phyloP scores from a whole-genome alignment of 2,797 vertebrate genomes.

The Halcyon leucocephala region DNA sequence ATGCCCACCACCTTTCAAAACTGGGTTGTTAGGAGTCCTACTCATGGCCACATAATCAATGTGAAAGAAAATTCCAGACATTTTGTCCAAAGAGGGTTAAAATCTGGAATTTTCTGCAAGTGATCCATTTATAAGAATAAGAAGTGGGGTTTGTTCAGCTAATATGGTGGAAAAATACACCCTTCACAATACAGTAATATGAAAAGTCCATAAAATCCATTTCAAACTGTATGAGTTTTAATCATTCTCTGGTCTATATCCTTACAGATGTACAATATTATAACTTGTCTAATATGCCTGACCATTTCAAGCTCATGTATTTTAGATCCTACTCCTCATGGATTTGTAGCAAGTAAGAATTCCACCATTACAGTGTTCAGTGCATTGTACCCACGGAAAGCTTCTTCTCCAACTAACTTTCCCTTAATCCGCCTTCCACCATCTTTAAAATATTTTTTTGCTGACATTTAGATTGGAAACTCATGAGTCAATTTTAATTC shows the following conservation, averaged over 20 bases:
- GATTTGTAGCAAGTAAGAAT: not conserved
- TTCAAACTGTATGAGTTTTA: not conserved
- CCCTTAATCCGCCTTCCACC: slow-evolving; percentile 31
- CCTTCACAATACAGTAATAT: not conserved
- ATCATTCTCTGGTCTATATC: not conserved
- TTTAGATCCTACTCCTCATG: not conserved
- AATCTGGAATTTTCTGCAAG: not conserved
- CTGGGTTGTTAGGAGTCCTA: not conserved
- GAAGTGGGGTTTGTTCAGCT: not conserved
- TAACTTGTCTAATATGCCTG: not conserved
- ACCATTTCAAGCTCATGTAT: not conserved
- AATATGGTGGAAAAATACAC: not conserved
- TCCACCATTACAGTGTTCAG: not conserved
- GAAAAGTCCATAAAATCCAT: not conserved
- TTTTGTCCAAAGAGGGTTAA: not conserved
- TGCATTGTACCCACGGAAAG: not conserved
- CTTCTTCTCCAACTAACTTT: not conserved
- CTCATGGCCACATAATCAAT: not conserved
- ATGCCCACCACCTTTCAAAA: not conserved
- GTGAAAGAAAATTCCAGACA: not conserved
- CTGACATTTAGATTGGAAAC: slow-evolving; percentile 72
- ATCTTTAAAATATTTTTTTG: slow-evolving; percentile 62
- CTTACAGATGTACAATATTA: not conserved
- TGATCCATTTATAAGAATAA: not conserved
- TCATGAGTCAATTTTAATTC: slow-evolving; percentile 81